A percentile compares a stretch with the other conserved stretches of the same genome.
These are phyloP conservation scores for Folsomia manolachei DNA, from an alignment of 2,888 invertebrate genomes.

Conservation along the genomic window DNA sequence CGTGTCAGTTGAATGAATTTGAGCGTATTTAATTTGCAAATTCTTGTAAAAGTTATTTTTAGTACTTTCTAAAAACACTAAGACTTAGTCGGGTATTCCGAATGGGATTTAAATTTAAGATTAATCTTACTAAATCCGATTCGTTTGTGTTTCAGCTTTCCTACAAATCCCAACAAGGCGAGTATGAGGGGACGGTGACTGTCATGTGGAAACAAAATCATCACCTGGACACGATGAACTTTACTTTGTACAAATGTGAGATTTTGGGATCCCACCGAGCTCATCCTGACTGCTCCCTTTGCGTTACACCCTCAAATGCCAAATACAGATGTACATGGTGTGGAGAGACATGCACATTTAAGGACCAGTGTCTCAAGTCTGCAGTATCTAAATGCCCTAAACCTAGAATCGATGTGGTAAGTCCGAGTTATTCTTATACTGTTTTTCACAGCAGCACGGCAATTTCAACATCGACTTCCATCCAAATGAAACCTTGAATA, in stretches of 20 bases:
- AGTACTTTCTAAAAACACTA: too few relatives aligned
- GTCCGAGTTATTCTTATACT: too few relatives aligned
- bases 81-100: too few relatives aligned
- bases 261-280: conserved; percentile 89
- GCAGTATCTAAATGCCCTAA: conserved; percentile 82
- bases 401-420: conserved; percentile 83
- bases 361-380: conserved; percentile 76
- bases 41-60: too few relatives aligned
- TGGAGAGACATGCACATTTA: conserved; percentile 79
- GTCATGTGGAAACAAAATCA: conserved; percentile 93
- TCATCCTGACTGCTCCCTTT: conserved; percentile 93
- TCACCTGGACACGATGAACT: conserved; percentile 84
- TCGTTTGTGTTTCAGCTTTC: conserved; percentile 63
- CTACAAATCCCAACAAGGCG: conserved; percentile 80
- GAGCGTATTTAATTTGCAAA: too few relatives aligned
- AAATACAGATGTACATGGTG: conserved; percentile 96
- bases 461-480: too few relatives aligned
- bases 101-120: too few relatives aligned
- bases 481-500: too few relatives aligned
- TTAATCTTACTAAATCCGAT: too few relatives aligned
- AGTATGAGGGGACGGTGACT: conserved; percentile 82
- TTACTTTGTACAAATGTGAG: conserved; percentile 92
- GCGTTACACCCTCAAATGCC: conserved; percentile 79
- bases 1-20: too few relatives aligned
- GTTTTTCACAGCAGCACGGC: too few relatives aligned